These are phyloP conservation scores for Drosophila parvula DNA, from an alignment of 1,140 invertebrate species.

Conservation along the genomic window DNA sequence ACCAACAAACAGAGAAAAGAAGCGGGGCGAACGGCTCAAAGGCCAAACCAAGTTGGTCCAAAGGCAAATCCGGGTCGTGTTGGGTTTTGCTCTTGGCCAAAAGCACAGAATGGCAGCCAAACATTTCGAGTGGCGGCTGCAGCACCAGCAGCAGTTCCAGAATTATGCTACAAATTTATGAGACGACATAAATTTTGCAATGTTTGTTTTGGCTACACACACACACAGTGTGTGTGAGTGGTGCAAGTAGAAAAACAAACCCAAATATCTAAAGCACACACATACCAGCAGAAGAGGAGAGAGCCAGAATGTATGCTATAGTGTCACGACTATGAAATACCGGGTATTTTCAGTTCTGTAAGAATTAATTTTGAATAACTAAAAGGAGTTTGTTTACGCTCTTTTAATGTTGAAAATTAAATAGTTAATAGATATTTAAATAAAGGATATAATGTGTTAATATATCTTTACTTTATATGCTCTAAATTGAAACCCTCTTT, in stretches of 20 bases:
- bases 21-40: slow-evolving; percentile 56
- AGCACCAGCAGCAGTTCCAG: slow-evolving; percentile 57
- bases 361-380: not conserved
- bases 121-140: slow-evolving; percentile 75
- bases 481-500: no score
- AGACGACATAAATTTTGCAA: slow-evolving; percentile 82
- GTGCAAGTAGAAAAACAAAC: slow-evolving; percentile 68
- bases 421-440: not conserved
- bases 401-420: not conserved
- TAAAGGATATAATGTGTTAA: no score
- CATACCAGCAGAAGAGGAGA: slow-evolving; percentile 11
- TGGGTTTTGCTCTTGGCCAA: slow-evolving; percentile 34
- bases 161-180: slow-evolving; percentile 83
- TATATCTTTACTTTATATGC: no score
- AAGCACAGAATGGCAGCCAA: slow-evolving; percentile 76
- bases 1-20: slow-evolving; percentile 67
- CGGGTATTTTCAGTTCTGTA: not conserved
- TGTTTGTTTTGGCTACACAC: slow-evolving; percentile 78
- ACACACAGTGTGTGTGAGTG: slow-evolving; percentile 4
- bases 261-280: slow-evolving; percentile 74
- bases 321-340: not conserved
- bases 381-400: not conserved
- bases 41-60: slow-evolving; percentile 61
- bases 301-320: not conserved
- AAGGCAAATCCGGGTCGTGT: slow-evolving; percentile 38